Base-by-base conservation (phyloP, 1,140 invertebrate species). In the Charaxes varanes region DNA sequence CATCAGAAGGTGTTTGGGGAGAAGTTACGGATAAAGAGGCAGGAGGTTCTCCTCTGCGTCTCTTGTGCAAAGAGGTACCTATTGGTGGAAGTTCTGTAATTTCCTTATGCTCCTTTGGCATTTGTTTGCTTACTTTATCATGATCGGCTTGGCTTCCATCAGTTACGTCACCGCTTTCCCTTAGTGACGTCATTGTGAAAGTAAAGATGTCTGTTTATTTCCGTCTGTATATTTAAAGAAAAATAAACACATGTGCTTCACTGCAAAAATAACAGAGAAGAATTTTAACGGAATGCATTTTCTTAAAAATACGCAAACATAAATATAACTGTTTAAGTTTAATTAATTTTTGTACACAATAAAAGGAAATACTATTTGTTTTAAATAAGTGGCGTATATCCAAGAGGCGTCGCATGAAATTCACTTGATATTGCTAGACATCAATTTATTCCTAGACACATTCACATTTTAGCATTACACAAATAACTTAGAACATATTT, bases 241-340 rank as follows among this genome's bases (percentile, higher is more conserved):
- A 70, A 79, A 80, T 82, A 79, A 72, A 70, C 51, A 58, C 73
- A 78, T 64, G 69, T 70, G 74, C n/a, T n/a, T n/a, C n/a, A n/a
- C n/a, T n/a, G n/a, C n/a, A n/a, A n/a, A n/a, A n/a, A n/a, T n/a
- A n/a, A n/a, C n/a, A 44, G 47, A 17, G 31, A 31, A 27, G 54
- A 56, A 46, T 53, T 51, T 36, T 52, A 56, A 37, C 41, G 74
- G 78, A 82, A 82, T 82, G 78, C 69, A 77, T 79, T 48, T 59
- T 64, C 34, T 41, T 13, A 11, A 28, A 5, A 27, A 15, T 19
- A 12, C 11, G 27, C 36, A 6, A 35, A 37, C 10, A 33, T n/a
- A n/a, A n/a, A n/a, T n/a, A n/a, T n/a, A n/a, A n/a, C n/a, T n/a
- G n/a, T n/a, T n/a, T n/a, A n/a, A n/a, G n/a, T n/a, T n/a, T n/a